Conservation (phyloP, 2,888 invertebrate species). For the Amitus sp. region DNA sequence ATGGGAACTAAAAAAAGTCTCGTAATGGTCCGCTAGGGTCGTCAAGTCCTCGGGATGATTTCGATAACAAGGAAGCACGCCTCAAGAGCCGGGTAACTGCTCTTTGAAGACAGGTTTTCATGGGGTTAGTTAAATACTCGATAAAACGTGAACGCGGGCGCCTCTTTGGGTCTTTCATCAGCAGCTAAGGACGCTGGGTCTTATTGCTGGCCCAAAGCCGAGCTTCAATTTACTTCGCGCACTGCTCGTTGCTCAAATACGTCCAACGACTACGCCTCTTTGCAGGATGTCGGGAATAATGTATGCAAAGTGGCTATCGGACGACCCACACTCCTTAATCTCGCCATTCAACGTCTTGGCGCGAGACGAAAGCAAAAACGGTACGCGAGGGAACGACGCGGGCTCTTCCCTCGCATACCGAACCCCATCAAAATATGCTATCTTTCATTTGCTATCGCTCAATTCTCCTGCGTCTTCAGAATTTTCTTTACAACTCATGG, state of each 20-base stretch:
- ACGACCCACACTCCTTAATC: constrained; percentile 47
- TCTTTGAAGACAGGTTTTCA: constrained; percentile 38
- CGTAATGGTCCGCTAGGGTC: constrained; percentile 22
- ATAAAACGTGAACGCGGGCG: constrained; percentile 35
- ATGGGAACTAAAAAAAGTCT: not conserved
- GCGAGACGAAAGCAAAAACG: constrained; percentile 30
- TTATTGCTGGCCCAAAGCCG: constrained; percentile 27
- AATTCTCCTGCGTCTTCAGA: not conserved
- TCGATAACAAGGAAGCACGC: constrained; percentile 36
- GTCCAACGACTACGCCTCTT: constrained; percentile 12
- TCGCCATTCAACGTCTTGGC: constrained; percentile 46
- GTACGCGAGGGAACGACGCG: too few relatives aligned
- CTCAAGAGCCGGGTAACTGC: constrained; percentile 24
- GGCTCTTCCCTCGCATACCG: constrained; percentile 5
- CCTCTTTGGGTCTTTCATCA: constrained; percentile 26
- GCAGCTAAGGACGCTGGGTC: constrained; percentile 21
- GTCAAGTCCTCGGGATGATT: constrained; percentile 31
- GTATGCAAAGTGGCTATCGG: constrained; percentile 54
- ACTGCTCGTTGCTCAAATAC: constrained; percentile 36
- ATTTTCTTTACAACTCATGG: too few relatives aligned
- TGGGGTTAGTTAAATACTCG: constrained; percentile 39
- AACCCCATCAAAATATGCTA: not conserved
- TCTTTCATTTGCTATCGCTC: not conserved
- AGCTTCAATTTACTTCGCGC: constrained; percentile 34
- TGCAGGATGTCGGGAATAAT: constrained; percentile 42